Evolutionary conservation across 2,888 invertebrate species (phyloP), one percentile per base, ranked within the genome.

Genomic region (Trichopria drosophilae): DNA sequence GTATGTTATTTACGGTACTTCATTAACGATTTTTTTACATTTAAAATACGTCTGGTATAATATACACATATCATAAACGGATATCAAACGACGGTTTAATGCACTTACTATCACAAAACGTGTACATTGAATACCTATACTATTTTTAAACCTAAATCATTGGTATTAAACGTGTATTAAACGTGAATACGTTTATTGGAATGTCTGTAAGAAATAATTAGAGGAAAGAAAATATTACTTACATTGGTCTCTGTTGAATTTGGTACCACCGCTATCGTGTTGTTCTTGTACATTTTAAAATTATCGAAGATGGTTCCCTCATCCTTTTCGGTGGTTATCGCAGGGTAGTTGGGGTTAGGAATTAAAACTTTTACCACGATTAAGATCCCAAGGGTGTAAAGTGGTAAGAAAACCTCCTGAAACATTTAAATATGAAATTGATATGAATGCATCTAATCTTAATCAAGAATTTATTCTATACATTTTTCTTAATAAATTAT

Each of bases 381-480:
- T 56, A 90, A 78, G 57, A 89, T 84, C 24, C 84, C 84, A 55
- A 90, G 77, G 24, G 87, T 88, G 74, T 88, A 88, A 1, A 90
- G 79, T 2, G 91, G 90, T 55, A 88, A 79, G 56, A 90, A 79
- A 40, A 90, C 81, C 77, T 90, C 90, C 90, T 90, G 79, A 4
- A 78, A 75, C 23, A 34, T n/a, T n/a, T n/a, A n/a, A 26, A 24
- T 20, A 40, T 15, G 34, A 23, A 49, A 43, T 37, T 9, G 13
- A 13, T 29, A 29, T 13, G 5, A 29, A 13, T 29, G 9, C 29
- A 29, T 9, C 4, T 6, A 24, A 28, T 3, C 29, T 16, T 37
- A 31, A 48, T 16, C 22, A 31, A 3, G 12, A n/a, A 20, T 19
- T 12, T 20, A 10, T 32, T 22, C 10, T 19, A 19, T 43, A 16